Base-by-base conservation (phyloP, 2,113 vertebrate genomes). In the Oxygymnocypris stewartii region DNA sequence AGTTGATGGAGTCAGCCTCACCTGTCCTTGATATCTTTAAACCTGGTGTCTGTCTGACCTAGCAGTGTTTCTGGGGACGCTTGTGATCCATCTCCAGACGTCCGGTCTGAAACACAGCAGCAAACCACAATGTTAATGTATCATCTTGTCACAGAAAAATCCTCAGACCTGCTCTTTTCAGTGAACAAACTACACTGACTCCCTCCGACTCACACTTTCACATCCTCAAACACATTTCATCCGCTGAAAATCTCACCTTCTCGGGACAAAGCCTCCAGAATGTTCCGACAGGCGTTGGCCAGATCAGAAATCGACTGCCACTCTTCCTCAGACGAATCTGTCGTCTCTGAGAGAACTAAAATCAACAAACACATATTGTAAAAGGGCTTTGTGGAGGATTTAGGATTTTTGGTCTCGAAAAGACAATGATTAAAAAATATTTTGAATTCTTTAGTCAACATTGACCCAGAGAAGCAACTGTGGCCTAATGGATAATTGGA, bases 271-370 rank as follows among this genome's bases (percentile, higher is more conserved):
- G 96, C 96, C 88, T 97, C 96, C 85, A 97, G 90, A 88, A 98
- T 97, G 91, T 91, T 96, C 86, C 95, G 96, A 89, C 97, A 98
- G 54, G 96, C 95, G 0, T 95, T 94, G 8, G 96, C 96, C 47
- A 98, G 93, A 88, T 96, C 96, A 0, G 97, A 94, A 71, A 98
- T 97, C 71, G 96, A 97, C 91, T 96, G 96, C 97, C 97, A 98
- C 90, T 97, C 97, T 4, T 97, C 96, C 57, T 97, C 96, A 5
- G 96, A 93, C 0, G 96, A 94, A 25, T 97, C 96, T 2, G 93
- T 93, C 0, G 94, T 96, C 90, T 96, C 95, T 0, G 96, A 96
- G 78, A 97, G 94, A 85, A 97, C 97, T 97, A 90, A 4, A 73
- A 84, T 23, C 9, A 84, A 63, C 23, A 51, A 61, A 86, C 42